These are phyloP conservation scores for Perdita meconis DNA, from an alignment of 2,888 invertebrate genomes.

Conservation along the genomic window DNA sequence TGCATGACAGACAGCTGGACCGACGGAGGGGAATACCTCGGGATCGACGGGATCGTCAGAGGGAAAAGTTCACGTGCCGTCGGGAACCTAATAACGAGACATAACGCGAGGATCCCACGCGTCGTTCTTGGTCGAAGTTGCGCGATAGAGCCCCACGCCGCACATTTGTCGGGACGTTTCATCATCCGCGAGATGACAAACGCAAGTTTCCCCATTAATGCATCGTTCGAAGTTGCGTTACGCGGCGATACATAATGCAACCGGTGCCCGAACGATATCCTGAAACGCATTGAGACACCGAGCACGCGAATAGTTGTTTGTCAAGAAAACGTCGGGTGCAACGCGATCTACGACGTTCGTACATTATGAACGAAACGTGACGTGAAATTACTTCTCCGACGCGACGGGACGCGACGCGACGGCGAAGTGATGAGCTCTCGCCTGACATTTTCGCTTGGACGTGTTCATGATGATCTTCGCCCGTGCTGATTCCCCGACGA, in stretches of 20 bases:
- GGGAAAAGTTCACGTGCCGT: not conserved
- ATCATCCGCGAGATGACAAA: constrained; percentile 29
- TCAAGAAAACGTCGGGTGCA: constrained; percentile 42
- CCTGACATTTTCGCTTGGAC: not conserved
- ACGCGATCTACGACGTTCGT: constrained; percentile 20
- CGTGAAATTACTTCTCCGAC: constrained; percentile 21
- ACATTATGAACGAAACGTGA: constrained; percentile 27
- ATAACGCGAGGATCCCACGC: constrained; percentile 17
- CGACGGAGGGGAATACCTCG: not conserved
- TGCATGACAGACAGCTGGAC: not conserved
- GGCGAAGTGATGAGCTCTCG: not conserved
- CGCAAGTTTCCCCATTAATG: constrained; percentile 50
- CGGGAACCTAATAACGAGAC: constrained; percentile 26
- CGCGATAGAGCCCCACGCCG: not conserved
- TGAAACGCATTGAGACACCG: constrained; percentile 23
- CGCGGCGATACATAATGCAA: constrained; percentile 30
- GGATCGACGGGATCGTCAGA: constrained; percentile 13
- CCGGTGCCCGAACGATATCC: constrained; percentile 26
- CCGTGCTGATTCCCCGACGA: not conserved
- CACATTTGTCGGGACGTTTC: constrained; percentile 32
- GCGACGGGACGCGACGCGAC: too few species aligned
- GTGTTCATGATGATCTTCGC: not conserved
- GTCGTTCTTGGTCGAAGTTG: constrained; percentile 18
- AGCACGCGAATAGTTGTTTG: constrained; percentile 49
- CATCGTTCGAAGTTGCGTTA: constrained; percentile 44